Percentiles rank a stretch among this genome's conserved stretches.
These are phyloP conservation scores for Indicator indicator DNA, from an alignment of 2,113 vertebrate species.

Conservation along the genomic window DNA sequence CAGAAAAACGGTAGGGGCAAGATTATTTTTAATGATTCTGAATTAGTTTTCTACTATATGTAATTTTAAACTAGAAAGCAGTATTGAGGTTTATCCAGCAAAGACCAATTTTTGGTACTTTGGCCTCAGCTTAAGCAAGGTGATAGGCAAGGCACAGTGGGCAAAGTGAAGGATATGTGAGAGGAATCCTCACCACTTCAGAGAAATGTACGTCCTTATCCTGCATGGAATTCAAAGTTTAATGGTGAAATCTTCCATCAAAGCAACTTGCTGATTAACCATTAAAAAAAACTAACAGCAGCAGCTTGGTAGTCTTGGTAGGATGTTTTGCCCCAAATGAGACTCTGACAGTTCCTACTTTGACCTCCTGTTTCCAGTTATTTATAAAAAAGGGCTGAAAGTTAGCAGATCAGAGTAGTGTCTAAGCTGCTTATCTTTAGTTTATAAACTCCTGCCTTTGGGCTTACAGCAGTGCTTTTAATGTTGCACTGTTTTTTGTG, in stretches of 20 bases:
- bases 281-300: background rate
- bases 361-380: slow-evolving; percentile 3
- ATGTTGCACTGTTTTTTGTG: background rate
- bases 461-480: slow-evolving; percentile 7
- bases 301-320: background rate
- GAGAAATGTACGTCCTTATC: background rate
- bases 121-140: background rate
- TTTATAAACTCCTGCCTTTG: slow-evolving; percentile 14
- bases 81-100: background rate
- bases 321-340: background rate
- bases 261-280: background rate
- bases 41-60: background rate
- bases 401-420: slow-evolving; percentile 6
- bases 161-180: background rate
- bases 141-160: background rate
- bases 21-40: background rate
- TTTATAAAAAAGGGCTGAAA: slow-evolving; percentile 43
- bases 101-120: background rate
- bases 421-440: slow-evolving; percentile 36
- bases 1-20: background rate
- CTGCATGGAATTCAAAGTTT: background rate
- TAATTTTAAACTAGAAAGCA: background rate
- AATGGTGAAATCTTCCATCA: background rate
- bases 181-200: background rate
- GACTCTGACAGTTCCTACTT: background rate